Conservation (phyloP, 2,113 vertebrate genomes). For the Ornithorhynchus anatinus region DNA sequence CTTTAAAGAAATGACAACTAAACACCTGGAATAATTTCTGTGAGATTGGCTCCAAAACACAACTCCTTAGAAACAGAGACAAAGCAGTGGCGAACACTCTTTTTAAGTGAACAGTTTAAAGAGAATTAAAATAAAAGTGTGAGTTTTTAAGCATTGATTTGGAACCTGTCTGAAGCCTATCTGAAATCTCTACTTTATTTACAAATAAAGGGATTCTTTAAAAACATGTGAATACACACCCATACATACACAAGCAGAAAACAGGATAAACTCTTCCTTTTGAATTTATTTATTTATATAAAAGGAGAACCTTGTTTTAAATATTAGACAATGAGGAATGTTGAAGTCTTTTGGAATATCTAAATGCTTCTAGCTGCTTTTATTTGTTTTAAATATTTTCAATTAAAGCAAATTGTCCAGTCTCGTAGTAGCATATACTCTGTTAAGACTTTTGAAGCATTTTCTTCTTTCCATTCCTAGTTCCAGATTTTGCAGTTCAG, state of each 20-base stretch:
- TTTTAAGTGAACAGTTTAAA: neutral
- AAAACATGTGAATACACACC: conserved; percentile 16
- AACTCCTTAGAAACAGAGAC: neutral
- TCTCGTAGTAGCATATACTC: conserved; percentile 24
- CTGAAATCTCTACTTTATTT: conserved; percentile 10
- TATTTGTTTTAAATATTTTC: conserved; percentile 42
- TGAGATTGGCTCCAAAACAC: neutral
- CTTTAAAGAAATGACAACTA: neutral
- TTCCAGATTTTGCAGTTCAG: conserved; percentile 23
- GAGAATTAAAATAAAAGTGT: neutral
- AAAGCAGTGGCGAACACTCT: neutral
- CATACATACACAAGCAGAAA: too few relatives aligned
- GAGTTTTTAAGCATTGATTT: too few relatives aligned
- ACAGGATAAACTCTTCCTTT: conserved; percentile 3
- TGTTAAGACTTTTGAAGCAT: neutral
- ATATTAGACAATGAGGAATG: conserved; percentile 18
- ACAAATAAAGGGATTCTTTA: conserved; percentile 5
- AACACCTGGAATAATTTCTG: neutral
- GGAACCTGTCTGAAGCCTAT: neutral
- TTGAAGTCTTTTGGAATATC: conserved; percentile 32
- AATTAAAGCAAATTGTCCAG: conserved; percentile 46
- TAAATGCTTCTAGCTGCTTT: conserved; percentile 50
- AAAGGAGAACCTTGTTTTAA: conserved; percentile 16
- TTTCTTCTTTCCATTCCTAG: neutral
- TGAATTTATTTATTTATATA: conserved; percentile 15